phyloP scores from a whole-genome alignment of 2,113 vertebrate genomes.

The Gulo gulo region DNA sequence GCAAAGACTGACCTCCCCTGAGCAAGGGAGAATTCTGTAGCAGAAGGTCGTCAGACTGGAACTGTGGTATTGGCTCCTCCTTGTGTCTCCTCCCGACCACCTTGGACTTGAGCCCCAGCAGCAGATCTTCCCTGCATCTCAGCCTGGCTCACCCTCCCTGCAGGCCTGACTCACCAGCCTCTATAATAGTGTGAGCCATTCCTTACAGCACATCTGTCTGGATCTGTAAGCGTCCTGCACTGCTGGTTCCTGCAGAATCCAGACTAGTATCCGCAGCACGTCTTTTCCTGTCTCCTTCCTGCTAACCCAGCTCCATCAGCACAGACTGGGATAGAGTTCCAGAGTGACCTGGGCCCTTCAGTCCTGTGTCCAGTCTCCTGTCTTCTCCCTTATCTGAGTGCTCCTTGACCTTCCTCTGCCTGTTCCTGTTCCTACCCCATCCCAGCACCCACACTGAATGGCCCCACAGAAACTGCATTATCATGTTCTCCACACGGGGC shows the following conservation, averaged over 20 bases:
- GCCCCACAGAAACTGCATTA: background rate
- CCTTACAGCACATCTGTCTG: background rate
- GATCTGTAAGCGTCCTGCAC: background rate
- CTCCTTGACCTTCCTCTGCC: no score
- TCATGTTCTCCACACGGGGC: background rate
- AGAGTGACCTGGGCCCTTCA: background rate
- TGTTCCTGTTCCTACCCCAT: no score
- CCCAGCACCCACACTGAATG: background rate
- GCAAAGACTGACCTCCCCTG: background rate
- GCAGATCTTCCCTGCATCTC: background rate
- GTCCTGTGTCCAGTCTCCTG: background rate
- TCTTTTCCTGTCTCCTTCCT: background rate
- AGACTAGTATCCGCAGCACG: background rate
- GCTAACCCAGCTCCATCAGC: background rate
- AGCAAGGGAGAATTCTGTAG: background rate
- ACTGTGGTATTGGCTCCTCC: background rate
- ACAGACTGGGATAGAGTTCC: background rate
- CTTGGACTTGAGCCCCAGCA: background rate
- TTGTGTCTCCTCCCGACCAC: background rate
- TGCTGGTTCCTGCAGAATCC: background rate
- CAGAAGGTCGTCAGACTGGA: rapidly evolving
- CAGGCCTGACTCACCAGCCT: background rate
- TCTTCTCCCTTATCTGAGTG: background rate
- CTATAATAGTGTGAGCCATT: background rate
- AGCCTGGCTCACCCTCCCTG: background rate